Percentiles rank a stretch among this genome's conserved stretches.
Evolutionary conservation across 64 coral and sea anemone genomes (phyloP).

Genomic region (Exaiptasia diaphana): DNA sequence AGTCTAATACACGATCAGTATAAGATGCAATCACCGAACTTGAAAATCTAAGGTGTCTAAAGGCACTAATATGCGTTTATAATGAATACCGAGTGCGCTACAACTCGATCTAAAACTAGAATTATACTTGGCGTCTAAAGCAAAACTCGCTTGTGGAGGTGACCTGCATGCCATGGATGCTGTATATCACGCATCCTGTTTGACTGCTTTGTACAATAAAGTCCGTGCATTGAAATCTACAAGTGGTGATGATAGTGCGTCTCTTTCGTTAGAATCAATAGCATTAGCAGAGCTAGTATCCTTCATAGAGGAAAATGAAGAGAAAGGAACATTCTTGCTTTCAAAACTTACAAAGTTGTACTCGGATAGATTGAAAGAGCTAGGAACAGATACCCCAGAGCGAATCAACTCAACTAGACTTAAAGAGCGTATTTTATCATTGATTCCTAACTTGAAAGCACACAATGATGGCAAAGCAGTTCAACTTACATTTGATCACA

Average conservation of each 20-base stretch:
- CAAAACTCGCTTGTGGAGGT: slow-evolving; percentile 19
- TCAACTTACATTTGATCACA: background rate
- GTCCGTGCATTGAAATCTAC: background rate
- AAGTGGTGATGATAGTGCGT: background rate
- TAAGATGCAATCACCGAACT: no score
- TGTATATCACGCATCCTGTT: slow-evolving; percentile 23
- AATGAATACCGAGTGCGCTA: no score
- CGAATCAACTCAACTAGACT: slow-evolving; percentile 38
- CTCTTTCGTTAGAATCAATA: slow-evolving; percentile 38
- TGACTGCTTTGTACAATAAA: slow-evolving; percentile 16
- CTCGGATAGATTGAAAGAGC: background rate
- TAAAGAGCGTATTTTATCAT: slow-evolving; percentile 2
- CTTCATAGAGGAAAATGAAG: slow-evolving; percentile 8
- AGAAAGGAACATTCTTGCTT: slow-evolving; percentile 6
- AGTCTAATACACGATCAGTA: no score
- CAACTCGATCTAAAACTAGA: no score
- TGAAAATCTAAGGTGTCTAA: no score
- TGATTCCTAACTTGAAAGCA: slow-evolving; percentile 18
- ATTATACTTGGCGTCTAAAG: no score
- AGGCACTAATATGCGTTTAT: no score
- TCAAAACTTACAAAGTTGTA: slow-evolving; percentile 16
- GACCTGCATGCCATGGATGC: slow-evolving; percentile 40
- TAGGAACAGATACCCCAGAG: background rate
- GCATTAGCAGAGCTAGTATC: slow-evolving; percentile 38
- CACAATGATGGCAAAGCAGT: slow-evolving; percentile 17